A percentile compares a stretch with the other conserved stretches of the same genome.
These are phyloP conservation scores for Heliopora coerulea DNA, from an alignment of 92 coral and sea anemone species.

Conservation along the genomic window DNA sequence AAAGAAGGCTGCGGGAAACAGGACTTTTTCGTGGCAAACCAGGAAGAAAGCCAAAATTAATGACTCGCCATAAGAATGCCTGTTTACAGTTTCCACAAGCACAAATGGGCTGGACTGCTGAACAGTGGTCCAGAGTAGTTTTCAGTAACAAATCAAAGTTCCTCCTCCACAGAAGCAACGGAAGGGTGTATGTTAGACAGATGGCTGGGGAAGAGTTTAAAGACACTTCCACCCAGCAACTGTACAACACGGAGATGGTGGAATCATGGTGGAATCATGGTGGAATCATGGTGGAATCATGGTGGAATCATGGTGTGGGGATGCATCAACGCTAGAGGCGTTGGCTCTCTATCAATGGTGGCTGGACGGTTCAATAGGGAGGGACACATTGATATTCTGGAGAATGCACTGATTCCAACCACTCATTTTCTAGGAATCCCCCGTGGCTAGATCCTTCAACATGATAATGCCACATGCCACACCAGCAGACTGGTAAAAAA, in stretches of 20 bases:
- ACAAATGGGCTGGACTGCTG: not conserved
- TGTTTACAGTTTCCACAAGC: not conserved
- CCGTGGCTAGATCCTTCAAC: no score
- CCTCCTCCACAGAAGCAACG: not conserved
- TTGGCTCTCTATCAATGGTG: no score
- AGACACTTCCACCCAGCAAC: not conserved
- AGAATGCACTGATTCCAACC: no score
- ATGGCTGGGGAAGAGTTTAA: slow-evolving; percentile 2
- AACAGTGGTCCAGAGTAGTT: slow-evolving; percentile 1
- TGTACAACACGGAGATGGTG: not conserved
- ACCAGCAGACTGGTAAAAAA: no score
- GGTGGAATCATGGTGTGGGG: slow-evolving; percentile 19
- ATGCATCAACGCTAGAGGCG: not conserved
- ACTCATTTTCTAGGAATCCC: no score
- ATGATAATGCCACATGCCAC: no score
- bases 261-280: no score
- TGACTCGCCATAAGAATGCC: not conserved
- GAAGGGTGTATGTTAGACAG: not conserved
- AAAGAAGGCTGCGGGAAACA: not conserved
- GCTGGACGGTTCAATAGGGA: no score
- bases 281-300: no score
- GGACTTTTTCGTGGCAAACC: not conserved
- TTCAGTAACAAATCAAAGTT: not conserved
- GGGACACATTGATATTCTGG: no score
- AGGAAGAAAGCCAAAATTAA: not conserved